Percentiles rank a stretch among this genome's conserved stretches.
phyloP scores from a whole-genome alignment of 1,140 invertebrate species.

The Orussus abietinus region DNA sequence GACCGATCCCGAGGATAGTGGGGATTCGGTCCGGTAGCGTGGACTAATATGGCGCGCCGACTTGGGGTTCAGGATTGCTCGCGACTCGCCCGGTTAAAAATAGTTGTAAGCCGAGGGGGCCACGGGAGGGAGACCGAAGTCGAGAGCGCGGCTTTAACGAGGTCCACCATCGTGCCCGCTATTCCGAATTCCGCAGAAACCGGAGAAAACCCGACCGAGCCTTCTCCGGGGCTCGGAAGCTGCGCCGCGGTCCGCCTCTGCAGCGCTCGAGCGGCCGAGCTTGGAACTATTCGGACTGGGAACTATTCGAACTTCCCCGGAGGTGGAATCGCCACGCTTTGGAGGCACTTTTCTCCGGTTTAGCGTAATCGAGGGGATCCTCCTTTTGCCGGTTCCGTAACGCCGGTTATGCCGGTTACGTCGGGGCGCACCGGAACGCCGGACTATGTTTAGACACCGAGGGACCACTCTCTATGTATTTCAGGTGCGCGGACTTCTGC shows the following conservation, averaged over 20 bases:
- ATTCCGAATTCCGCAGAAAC: too few relatives aligned
- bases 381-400: too few relatives aligned
- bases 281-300: too few relatives aligned
- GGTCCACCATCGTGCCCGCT: slow-evolving; percentile 3
- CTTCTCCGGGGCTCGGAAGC: too few relatives aligned
- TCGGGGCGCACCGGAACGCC: slow-evolving; percentile 11
- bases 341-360: too few relatives aligned
- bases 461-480: slow-evolving; percentile 36
- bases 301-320: too few relatives aligned
- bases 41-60: slow-evolving; percentile 54
- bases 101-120: slow-evolving; percentile 48
- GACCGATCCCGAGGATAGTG: slow-evolving; percentile 46
- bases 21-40: slow-evolving; percentile 45
- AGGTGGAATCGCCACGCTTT: too few relatives aligned
- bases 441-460: slow-evolving; percentile 42
- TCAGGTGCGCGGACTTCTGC: slow-evolving; percentile 36
- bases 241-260: too few relatives aligned
- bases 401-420: background rate
- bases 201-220: slow-evolving; percentile 26
- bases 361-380: too few relatives aligned
- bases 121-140: slow-evolving; percentile 10
- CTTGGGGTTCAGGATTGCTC: slow-evolving; percentile 45
- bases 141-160: slow-evolving; percentile 18
- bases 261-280: too few relatives aligned
- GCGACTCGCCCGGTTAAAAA: slow-evolving; percentile 48